Evolutionary conservation across 2,888 invertebrate genomes (phyloP).

Genomic region (Meloe dianella): DNA sequence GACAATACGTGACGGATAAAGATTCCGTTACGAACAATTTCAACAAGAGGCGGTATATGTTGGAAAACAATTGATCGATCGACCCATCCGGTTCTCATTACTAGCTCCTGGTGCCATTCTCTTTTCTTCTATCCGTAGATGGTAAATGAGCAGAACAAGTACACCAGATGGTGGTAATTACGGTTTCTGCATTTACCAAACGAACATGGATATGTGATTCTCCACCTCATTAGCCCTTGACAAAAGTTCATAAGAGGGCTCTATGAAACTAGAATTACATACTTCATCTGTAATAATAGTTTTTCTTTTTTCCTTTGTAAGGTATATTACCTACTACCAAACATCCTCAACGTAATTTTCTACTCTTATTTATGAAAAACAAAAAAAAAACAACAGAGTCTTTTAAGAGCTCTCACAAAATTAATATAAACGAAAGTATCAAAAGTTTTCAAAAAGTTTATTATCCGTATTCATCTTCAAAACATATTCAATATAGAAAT

Average conservation of each 20-base stretch:
- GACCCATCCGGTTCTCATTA: neutral
- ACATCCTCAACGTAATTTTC: neutral
- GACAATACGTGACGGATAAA: neutral
- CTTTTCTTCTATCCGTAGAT: neutral
- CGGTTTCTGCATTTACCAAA: constrained; percentile 31
- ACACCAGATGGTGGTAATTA: constrained; percentile 34
- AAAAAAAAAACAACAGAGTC: no score
- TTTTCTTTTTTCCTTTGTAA: neutral
- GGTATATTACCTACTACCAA: neutral
- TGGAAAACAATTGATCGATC: neutral
- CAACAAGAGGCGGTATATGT: neutral
- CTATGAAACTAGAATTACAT: neutral
- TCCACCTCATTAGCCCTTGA: constrained; percentile 32
- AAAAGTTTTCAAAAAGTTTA: neutral
- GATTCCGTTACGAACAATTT: neutral
- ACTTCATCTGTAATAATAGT: neutral
- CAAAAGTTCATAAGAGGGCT: constrained; percentile 18
- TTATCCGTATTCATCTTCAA: no score
- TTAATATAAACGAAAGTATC: neutral
- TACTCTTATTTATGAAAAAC: no score
- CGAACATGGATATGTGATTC: constrained; percentile 30
- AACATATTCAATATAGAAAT: constrained; percentile 16
- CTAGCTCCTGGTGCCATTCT: neutral
- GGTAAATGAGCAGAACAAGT: constrained; percentile 5
- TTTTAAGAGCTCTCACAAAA: neutral